These are phyloP conservation scores for Antitype chi DNA, from an alignment of 2,888 invertebrate species.

Conservation along the genomic window DNA sequence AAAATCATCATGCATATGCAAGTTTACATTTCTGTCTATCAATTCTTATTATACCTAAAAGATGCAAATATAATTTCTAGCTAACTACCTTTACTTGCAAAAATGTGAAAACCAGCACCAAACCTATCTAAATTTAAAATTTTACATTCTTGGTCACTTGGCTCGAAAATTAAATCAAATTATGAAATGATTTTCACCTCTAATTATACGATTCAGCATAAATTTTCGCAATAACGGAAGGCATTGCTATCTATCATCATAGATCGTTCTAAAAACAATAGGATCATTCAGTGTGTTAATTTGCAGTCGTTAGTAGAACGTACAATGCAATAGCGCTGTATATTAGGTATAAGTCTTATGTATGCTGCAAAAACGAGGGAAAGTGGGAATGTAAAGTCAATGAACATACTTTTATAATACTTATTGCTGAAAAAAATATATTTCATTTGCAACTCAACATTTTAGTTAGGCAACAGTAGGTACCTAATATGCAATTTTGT, in stretches of 20 bases:
- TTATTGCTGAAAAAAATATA: conserved; percentile 6
- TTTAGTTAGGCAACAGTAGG: not conserved
- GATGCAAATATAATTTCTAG: not conserved
- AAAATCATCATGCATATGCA: too few relatives aligned
- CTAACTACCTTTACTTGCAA: conserved; percentile 1
- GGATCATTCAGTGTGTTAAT: conserved; percentile 46
- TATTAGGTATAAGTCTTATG: conserved; percentile 29
- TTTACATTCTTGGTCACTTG: not conserved
- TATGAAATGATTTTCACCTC: conserved; percentile 4
- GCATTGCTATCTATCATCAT: conserved; percentile 33
- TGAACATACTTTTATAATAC: conserved; percentile 11
- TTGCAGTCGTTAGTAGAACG: conserved; percentile 33
- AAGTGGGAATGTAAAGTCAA: conserved; percentile 27
- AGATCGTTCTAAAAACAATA: conserved; percentile 61
- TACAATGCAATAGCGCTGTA: conserved; percentile 50
- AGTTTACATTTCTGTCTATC: not conserved
- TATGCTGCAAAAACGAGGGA: conserved; percentile 32
- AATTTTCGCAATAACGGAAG: conserved; percentile 48
- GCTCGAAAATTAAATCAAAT: conserved; percentile 16
- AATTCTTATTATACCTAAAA: not conserved
- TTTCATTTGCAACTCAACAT: not conserved
- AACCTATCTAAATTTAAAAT: not conserved
- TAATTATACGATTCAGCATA: conserved; percentile 33
- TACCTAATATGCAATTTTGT: conserved; percentile 5
- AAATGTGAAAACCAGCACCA: not conserved